These are phyloP conservation scores for human (Homo sapiens) DNA, from an alignment of 2,113 vertebrate species.

Conservation along the genomic window GRCh38 chr1:103541501-103542000, in stretches of 20 bases:
- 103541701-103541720: neutral
- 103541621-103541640: neutral
- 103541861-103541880: neutral
- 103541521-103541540: neutral
- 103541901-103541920: neutral
- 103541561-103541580: neutral
- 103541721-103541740: neutral
- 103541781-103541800: neutral
- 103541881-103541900: neutral
- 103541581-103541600: neutral
- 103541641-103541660: neutral
- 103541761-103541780: neutral
- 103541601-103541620: neutral
- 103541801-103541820: neutral
- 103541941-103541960: neutral
- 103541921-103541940: neutral
- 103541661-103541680: neutral
- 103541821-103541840: neutral
- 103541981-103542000: neutral
- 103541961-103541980: neutral
- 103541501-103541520: neutral
- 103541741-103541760: neutral
- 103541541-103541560: neutral
- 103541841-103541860: neutral
- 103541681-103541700: neutral